Evolutionary conservation across 2,888 invertebrate genomes (phyloP), one percentile per base, ranked within the genome.

Genomic region (Siphonodentalium dalli): DNA sequence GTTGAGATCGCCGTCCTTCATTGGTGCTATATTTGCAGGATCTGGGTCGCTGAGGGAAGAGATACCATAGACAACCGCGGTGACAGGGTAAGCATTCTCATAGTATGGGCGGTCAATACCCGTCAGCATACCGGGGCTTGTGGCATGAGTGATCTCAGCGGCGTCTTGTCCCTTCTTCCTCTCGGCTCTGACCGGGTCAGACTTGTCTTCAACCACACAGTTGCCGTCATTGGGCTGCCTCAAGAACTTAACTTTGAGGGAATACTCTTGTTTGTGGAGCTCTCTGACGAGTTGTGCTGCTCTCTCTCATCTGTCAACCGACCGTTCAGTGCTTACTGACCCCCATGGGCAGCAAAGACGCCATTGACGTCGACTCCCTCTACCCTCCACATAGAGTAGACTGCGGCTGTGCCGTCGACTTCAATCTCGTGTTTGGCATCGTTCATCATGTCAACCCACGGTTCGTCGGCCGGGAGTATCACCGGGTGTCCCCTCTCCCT

Each of bases 291-390:
- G 24, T 20, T 6, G 42, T 9, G 0, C 5, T 15, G 15, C 9
- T 42, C 50, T 21, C 42, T 50, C 15, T 7, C 24, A 18, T 31
- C 5, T 2, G 34, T 43, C 43, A 49, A 33, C n/a, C 26, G 3
- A 2, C 34, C 28, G 15, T 46, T 33, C 13, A 38, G 15, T 40
- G 39, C 40, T 20, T 39, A n/a, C 13, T 26, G 38, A 28, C 53
- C 53, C 11, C 23, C 46, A 13, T 40, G 21, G 23, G 24, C 13
- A 29, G 33, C 46, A 13, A 24, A 40, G n/a, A 48, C 34, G 37
- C 41, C 47, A 34, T 29, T 23, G n/a, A 37, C 47, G 42, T 48
- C 41, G 13, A 33, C 41, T 27, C 24, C 7, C 24, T 48, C 54
- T 13, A 33, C 34, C 47, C 27, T 48, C 34, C 50, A 43, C 11